Evolutionary conservation across 2,113 vertebrate species (phyloP).

Genomic region (Hippocampus mohnikei): DNA sequence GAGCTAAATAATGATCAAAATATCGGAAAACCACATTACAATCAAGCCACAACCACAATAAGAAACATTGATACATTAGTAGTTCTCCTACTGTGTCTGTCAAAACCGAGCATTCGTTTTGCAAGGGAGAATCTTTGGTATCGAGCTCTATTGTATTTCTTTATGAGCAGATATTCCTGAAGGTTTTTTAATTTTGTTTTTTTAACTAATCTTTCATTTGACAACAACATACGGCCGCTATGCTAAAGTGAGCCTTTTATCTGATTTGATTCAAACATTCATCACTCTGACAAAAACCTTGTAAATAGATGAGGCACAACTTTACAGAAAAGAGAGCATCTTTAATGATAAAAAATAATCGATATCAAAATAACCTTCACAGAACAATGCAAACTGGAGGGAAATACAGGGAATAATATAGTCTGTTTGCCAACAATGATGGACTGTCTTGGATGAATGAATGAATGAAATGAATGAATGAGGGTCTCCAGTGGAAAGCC

Average conservation of each 20-base stretch:
- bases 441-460: slow-evolving; percentile 8
- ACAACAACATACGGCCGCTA: no score
- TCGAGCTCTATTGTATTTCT: not conserved
- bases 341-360: slow-evolving; percentile 26
- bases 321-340: not conserved
- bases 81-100: not conserved
- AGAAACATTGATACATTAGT: not conserved
- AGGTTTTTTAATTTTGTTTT: not conserved
- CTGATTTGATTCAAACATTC: not conserved
- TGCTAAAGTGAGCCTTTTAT: not conserved
- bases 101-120: not conserved
- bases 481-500: slow-evolving; percentile 45
- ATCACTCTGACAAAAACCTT: not conserved
- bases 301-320: not conserved
- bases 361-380: not conserved
- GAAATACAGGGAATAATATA: not conserved
- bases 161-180: not conserved
- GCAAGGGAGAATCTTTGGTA: not conserved
- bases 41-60: not conserved
- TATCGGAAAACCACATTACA: not conserved
- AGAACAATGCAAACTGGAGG: slow-evolving; percentile 16
- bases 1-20: not conserved
- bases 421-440: not conserved
- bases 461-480: not conserved
- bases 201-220: no score